Evolutionary conservation across 1,140 invertebrate species (phyloP), one percentile per base, ranked within the genome.

Genomic region (Oedothorax gibbosus): DNA sequence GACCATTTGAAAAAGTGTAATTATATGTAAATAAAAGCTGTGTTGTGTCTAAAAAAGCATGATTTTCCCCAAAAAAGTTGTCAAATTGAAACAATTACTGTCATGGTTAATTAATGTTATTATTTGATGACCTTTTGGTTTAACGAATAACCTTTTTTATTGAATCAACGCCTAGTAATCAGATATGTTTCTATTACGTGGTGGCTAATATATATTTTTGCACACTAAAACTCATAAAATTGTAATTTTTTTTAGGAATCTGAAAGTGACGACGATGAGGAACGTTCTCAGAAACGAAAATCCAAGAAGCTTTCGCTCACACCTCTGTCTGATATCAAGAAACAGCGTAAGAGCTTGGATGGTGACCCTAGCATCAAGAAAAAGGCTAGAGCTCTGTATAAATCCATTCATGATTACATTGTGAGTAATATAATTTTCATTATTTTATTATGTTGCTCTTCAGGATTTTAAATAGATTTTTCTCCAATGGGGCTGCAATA

Each of bases 371-470:
- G 53, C 18, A 79, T 91, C 64, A 91, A 89, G 85, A 89, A 89
- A 56, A 85, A 90, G 79, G 87, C 91, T 20, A 88, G 86, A 78
- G 86, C 88, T 53, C 85, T 91, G 20, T 91, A 90, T 85, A 91
- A 90, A 86, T 88, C 89, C 51, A 88, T 91, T 60, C 93, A 89
- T 88, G 90, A 91, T 85, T 90, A 89, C 87, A 50, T 79, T 20
- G 90, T 91, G 88, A 87, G 88, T 86, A 8, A 14, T 53, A 35
- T 35, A 35, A 2, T 35, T 35, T 35, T 5, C 35, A 35, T 35
- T 35, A 35, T 35, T n/a, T 35, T 35, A 35, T 35, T 35, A 35
- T 35, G 35, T 2, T 35, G 35, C 35, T 35, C 35, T 35, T 35
- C 35, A 35, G 9, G 57, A 60, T 60, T 14, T 60, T 5, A 35